Conservation (phyloP, 1,140 invertebrate species). For the Achroia grisella region DNA sequence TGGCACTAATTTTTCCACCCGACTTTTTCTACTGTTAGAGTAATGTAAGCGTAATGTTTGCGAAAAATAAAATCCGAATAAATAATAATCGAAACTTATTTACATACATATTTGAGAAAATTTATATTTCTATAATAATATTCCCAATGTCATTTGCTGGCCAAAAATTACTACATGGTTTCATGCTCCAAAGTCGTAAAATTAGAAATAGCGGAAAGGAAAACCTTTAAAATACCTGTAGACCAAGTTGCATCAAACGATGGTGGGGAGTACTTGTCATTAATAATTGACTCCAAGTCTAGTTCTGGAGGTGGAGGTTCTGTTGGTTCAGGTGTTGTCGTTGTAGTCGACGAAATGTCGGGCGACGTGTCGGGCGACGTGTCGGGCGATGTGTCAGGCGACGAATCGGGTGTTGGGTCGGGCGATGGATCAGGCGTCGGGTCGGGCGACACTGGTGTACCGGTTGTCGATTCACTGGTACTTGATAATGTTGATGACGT, state of each 20-base stretch:
- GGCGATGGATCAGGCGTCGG: neutral
- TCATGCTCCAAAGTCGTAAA: no score
- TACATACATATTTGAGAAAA: no score
- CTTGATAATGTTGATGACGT: conserved; percentile 1
- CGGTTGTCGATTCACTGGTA: neutral
- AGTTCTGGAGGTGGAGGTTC: conserved; percentile 12
- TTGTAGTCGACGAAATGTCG: conserved; percentile 2
- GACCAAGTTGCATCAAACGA: conserved; percentile 50
- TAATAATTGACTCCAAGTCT: conserved; percentile 48
- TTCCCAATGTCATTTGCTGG: no score
- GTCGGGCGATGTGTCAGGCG: neutral
- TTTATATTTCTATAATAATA: no score
- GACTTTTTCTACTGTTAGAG: no score
- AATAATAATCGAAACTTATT: no score
- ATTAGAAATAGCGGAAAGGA: neutral
- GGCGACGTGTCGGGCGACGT: neutral
- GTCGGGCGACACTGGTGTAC: neutral
- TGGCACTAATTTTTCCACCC: no score
- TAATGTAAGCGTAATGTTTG: no score
- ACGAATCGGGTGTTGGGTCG: neutral
- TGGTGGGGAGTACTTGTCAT: conserved; percentile 35
- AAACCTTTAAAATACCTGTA: conserved; percentile 25
- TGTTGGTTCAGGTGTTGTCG: conserved; percentile 9
- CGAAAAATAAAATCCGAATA: no score
- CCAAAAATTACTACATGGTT: no score